Evolutionary conservation across 2,797 vertebrate genomes (phyloP).

Genomic region (Novumbra hubbsi): DNA sequence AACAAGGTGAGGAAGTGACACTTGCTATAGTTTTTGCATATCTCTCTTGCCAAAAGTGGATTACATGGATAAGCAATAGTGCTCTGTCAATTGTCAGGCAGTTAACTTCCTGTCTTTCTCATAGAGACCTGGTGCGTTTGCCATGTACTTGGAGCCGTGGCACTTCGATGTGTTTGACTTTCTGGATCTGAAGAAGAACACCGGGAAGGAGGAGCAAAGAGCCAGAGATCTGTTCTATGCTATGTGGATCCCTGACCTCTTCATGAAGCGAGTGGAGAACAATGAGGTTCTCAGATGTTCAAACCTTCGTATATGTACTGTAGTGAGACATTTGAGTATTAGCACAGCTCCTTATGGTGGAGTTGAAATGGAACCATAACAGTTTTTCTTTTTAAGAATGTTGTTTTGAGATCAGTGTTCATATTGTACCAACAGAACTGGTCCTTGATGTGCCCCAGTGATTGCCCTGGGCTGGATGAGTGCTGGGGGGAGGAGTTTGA

Average conservation of each 20-base stretch:
- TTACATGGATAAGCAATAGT: constrained; percentile 2
- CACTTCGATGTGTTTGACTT: constrained; percentile 96
- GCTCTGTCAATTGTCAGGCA: not conserved
- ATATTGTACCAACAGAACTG: constrained; percentile 76
- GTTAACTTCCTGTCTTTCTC: not conserved
- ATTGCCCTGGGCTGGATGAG: constrained; percentile 91
- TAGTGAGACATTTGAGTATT: not conserved
- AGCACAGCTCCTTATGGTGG: not conserved
- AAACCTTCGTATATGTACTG: no score
- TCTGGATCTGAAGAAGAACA: constrained; percentile 97
- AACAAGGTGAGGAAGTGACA: constrained; percentile 81
- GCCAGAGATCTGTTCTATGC: constrained; percentile 95
- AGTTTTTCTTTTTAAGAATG: not conserved
- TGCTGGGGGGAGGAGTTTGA: constrained; percentile 98
- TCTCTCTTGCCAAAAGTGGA: not conserved
- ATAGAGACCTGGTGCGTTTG: constrained; percentile 93
- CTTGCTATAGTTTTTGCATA: not conserved
- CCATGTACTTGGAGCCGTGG: constrained; percentile 98
- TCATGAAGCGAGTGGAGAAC: constrained; percentile 95
- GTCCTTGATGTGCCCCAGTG: constrained; percentile 95
- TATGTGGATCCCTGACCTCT: constrained; percentile 97
- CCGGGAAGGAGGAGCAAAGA: constrained; percentile 94
- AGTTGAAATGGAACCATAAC: not conserved
- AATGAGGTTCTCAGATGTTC: constrained; percentile 76
- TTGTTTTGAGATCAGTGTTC: not conserved